Conservation (phyloP, 1,140 invertebrate genomes). For the Zaprionus nigranus region DNA sequence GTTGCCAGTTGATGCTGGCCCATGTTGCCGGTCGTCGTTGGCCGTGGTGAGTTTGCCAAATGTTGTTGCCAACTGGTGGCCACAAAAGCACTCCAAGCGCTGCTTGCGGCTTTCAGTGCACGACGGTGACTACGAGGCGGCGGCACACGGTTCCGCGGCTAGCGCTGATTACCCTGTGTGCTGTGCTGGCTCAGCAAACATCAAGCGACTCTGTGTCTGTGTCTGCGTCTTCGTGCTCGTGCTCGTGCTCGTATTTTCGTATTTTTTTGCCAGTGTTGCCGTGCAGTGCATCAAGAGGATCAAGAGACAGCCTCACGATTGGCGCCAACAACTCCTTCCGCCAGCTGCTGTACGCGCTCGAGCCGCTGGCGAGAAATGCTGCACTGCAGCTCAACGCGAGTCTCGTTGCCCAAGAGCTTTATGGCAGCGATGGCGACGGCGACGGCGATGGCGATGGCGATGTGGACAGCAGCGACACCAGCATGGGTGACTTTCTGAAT, state of each 20-base stretch:
- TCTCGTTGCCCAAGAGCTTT: conserved; percentile 38
- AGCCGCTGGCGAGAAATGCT: conserved; percentile 57
- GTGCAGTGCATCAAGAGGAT: conserved; percentile 12
- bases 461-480: neutral
- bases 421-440: conserved; percentile 11
- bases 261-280: conserved; percentile 48
- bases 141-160: conserved; percentile 55
- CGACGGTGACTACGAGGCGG: conserved; percentile 60
- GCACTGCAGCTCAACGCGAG: conserved; percentile 55
- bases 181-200: neutral
- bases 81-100: conserved; percentile 23
- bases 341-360: conserved; percentile 54
- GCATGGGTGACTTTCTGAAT: conserved; percentile 1
- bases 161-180: conserved; percentile 26
- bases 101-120: conserved; percentile 52
- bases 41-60: conserved; percentile 51
- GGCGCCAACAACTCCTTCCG: conserved; percentile 40
- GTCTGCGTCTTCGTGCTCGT: neutral
- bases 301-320: conserved; percentile 67
- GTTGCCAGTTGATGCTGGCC: conserved; percentile 30
- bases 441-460: neutral
- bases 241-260: neutral
- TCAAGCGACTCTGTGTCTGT: conserved; percentile 1
- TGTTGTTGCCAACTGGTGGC: conserved; percentile 33
- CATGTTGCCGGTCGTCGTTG: neutral